Percentiles rank a stretch among this genome's conserved stretches.
phyloP scores from a whole-genome alignment of 2,888 invertebrate genomes.

The Drosophila kuntzei region DNA sequence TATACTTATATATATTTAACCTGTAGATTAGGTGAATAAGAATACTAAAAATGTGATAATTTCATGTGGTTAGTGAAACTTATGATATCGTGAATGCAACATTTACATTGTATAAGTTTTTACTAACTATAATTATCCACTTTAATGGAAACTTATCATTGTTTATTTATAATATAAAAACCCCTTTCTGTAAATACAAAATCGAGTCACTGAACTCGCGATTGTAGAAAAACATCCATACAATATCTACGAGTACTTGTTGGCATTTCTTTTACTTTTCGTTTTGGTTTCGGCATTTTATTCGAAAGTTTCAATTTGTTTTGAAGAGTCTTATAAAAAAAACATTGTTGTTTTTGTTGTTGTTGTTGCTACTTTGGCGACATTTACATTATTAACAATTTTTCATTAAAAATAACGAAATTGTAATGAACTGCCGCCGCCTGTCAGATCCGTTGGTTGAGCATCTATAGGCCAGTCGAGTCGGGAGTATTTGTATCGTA shows the following conservation, averaged over 20 bases:
- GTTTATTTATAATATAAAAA: not conserved
- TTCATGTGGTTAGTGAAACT: not conserved
- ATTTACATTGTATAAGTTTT: not conserved
- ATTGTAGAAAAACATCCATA: slow-evolving; percentile 9
- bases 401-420: slow-evolving; percentile 40
- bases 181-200: not conserved
- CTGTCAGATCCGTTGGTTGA: slow-evolving; percentile 30
- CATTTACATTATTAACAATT: slow-evolving; percentile 41
- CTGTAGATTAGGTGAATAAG: too few relatives aligned
- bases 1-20: too few relatives aligned
- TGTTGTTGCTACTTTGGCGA: slow-evolving; percentile 29
- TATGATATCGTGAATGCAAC: too few relatives aligned
- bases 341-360: slow-evolving; percentile 13
- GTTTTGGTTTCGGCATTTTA: slow-evolving; percentile 11
- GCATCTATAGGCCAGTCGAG: slow-evolving; percentile 9
- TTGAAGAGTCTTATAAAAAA: slow-evolving; percentile 29
- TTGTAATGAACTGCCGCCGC: slow-evolving; percentile 33
- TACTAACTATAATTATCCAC: not conserved
- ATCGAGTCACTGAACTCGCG: slow-evolving; percentile 53
- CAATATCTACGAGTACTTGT: slow-evolving; percentile 2
- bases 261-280: slow-evolving; percentile 9
- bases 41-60: not conserved
- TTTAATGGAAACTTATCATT: not conserved
- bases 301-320: slow-evolving; percentile 50
- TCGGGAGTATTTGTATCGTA: slow-evolving; percentile 27